Evolutionary conservation across 2,113 vertebrate genomes (phyloP).

Genomic region (Steatornis caripensis): DNA sequence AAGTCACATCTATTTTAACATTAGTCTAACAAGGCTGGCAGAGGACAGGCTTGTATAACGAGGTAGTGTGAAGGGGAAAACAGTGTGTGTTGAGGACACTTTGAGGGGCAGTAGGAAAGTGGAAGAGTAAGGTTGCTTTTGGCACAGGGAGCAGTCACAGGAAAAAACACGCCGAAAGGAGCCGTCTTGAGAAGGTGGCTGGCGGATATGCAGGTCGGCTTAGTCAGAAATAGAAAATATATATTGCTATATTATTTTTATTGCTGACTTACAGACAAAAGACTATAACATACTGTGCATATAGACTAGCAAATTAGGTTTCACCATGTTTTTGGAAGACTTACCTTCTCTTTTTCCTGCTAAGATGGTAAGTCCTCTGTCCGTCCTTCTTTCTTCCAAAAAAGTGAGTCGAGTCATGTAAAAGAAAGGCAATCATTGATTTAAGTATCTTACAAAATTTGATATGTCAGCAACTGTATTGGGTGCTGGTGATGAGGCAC

Average conservation of each 20-base stretch:
- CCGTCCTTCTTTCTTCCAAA: neutral
- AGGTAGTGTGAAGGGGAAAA: neutral
- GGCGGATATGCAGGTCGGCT: neutral
- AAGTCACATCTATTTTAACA: neutral
- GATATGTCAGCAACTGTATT: rapidly evolving
- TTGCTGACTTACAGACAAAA: neutral
- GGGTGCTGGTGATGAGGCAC: no score
- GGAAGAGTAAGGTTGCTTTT: neutral
- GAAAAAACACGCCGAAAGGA: neutral
- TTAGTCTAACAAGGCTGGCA: neutral
- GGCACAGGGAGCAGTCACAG: neutral
- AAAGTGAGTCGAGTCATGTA: neutral
- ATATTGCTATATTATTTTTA: neutral
- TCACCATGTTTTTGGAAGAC: neutral
- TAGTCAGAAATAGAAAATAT: neutral
- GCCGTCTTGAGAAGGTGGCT: neutral
- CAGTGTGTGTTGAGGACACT: neutral
- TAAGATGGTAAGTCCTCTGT: neutral
- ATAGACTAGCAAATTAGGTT: neutral
- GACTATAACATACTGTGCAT: neutral
- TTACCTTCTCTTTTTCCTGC: neutral
- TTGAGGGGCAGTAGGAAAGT: neutral
- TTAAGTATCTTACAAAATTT: neutral
- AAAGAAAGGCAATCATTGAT: neutral
- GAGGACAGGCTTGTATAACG: neutral